These are phyloP conservation scores for Hymenochirus boettgeri DNA, from an alignment of 2,113 vertebrate genomes.

Conservation along the genomic window DNA sequence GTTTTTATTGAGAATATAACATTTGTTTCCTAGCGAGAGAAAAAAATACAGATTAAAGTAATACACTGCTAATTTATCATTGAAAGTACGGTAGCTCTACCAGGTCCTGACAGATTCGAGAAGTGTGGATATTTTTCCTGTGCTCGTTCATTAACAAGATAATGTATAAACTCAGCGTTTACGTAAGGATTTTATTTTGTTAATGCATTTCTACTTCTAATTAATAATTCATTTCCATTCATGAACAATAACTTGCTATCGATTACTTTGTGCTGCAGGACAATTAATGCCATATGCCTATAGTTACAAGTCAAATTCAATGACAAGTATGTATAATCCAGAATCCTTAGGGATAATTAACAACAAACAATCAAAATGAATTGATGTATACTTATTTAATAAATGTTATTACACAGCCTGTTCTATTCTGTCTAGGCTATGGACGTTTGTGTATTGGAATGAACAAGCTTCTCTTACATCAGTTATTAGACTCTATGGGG, in stretches of 20 bases:
- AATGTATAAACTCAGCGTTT: constrained; percentile 17
- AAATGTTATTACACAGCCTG: too few species aligned
- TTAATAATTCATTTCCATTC: constrained; percentile 24
- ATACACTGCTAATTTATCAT: constrained; percentile 13
- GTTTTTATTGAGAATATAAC: too few species aligned
- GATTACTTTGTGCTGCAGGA: constrained; percentile 11
- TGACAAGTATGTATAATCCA: neutral
- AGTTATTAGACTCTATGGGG: too few species aligned
- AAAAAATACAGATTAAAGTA: too few species aligned
- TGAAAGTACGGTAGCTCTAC: neutral
- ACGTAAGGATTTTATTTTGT: constrained; percentile 9
- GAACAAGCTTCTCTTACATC: too few species aligned
- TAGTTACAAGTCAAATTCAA: constrained; percentile 23
- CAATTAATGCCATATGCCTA: constrained; percentile 21
- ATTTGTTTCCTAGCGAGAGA: too few species aligned
- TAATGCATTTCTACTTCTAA: constrained; percentile 23
- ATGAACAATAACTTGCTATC: constrained; percentile 10
- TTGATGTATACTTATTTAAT: neutral
- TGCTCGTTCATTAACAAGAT: constrained; percentile 24
- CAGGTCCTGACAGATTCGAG: neutral
- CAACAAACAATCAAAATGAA: neutral
- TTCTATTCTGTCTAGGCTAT: too few species aligned
- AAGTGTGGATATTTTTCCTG: constrained; percentile 20
- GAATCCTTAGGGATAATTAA: neutral
- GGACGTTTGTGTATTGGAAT: too few species aligned